A percentile compares a stretch with the other conserved stretches of the same genome.
phyloP scores from a whole-genome alignment of 92 coral and sea anemone species.

The Epizoanthus stellaris region DNA sequence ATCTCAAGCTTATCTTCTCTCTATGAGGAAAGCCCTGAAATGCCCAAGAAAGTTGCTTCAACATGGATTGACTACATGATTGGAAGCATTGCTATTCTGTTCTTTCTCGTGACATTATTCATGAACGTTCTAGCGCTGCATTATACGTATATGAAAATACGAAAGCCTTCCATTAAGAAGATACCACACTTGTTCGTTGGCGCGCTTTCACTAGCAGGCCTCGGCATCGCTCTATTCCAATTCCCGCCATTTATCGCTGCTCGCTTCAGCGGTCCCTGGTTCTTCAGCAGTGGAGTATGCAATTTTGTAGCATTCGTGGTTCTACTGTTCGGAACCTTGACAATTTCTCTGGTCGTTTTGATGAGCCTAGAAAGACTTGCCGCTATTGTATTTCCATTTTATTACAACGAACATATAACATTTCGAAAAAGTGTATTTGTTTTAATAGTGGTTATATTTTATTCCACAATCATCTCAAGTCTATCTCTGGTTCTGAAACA shows the following conservation, averaged over 20 bases:
- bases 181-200: conserved; percentile 90
- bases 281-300: conserved; percentile 68
- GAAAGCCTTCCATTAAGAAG: conserved; percentile 89
- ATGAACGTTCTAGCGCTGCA: conserved; percentile 82
- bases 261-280: conserved; percentile 82
- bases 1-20: neutral
- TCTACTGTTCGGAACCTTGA: conserved; percentile 80
- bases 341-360: conserved; percentile 83
- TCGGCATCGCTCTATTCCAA: conserved; percentile 81
- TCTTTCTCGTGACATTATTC: conserved; percentile 77
- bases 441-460: conserved; percentile 52
- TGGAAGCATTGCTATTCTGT: conserved; percentile 64
- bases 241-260: conserved; percentile 84
- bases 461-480: conserved; percentile 67
- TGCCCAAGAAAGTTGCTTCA: conserved; percentile 43
- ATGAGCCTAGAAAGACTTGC: conserved; percentile 86
- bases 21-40: conserved; percentile 20
- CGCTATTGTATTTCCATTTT: conserved; percentile 88
- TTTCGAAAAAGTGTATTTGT: conserved; percentile 73
- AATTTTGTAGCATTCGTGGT: conserved; percentile 81
- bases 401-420: conserved; percentile 81
- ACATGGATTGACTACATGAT: conserved; percentile 76
- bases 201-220: conserved; percentile 82
- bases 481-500: conserved; percentile 68
- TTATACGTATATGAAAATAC: conserved; percentile 80